Base-by-base conservation (phyloP, 2,113 vertebrate genomes). In the Trochalopteron elliotii region DNA sequence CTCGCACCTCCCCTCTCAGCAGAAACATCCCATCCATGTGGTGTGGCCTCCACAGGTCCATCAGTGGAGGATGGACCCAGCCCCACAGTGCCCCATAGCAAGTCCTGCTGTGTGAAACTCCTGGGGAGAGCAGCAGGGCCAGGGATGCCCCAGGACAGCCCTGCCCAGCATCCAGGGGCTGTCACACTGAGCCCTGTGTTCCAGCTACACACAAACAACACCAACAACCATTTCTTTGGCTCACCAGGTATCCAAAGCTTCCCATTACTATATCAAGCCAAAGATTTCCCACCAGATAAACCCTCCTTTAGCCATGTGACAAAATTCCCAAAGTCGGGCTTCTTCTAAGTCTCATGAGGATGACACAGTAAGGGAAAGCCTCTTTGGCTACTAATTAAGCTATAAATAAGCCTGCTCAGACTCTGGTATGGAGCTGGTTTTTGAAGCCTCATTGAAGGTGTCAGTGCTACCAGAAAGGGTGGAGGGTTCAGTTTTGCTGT, bases 111-210 rank as follows among this genome's bases (percentile, higher is more conserved):
- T 6, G 24, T 21, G 47, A 23, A 30, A 20, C n/a, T 40, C 21
- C 21, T n/a, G 3, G 35, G 40, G 20, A 4, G 16, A 50, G 30
- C n/a, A 61, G 59, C 12, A 7, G 45, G 33, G 52, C n/a, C 59
- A 4, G 33, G 25, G 39, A 4, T 6, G 19, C 21, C 12, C 44
- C 2, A 1, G 35, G 12, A 27, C 15, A 5, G 13, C 68, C 53
- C 82, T 37, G 56, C 33, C 35, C 63, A 17, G 45, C 57, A 11
- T 11, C 20, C 1, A 19, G 23, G 44, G 35, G 9, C 18, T n/a
- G 69, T 9, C 57, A 33, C 1, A 0, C 44, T 7, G 1, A 67
- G 40, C 42, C 8, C 14, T 23, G 0, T 0, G 0, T 18, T 60
- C 42, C 74, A 84, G 59, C n/a, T 21, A 44, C 47, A 35, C n/a